Evolutionary conservation across 2,113 vertebrate species (phyloP).

Genomic region (Eolophus roseicapilla): DNA sequence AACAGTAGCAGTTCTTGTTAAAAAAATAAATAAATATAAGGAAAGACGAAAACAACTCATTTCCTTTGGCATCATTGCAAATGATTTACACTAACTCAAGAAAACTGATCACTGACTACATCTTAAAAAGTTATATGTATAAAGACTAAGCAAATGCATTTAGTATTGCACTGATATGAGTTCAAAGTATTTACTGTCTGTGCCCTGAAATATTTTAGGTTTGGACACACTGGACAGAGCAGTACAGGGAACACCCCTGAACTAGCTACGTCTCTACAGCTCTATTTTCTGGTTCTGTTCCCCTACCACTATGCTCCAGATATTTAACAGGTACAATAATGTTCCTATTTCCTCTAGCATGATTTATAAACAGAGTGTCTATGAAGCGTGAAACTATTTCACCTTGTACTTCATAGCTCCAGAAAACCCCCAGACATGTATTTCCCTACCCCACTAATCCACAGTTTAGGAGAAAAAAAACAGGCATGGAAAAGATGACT

Average conservation of each 20-base stretch:
- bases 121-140: conserved; percentile 48
- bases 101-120: conserved; percentile 50
- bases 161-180: conserved; percentile 66
- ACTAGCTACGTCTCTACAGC: not conserved
- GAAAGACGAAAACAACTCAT: conserved; percentile 60
- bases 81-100: conserved; percentile 67
- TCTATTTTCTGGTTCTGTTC: not conserved
- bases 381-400: not conserved
- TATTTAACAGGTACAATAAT: conserved; percentile 52
- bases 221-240: not conserved
- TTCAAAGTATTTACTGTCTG: conserved; percentile 33
- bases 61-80: conserved; percentile 81
- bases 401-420: conserved; percentile 1
- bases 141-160: conserved; percentile 53
- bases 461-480: conserved; percentile 21
- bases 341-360: conserved; percentile 60
- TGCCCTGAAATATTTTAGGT: conserved; percentile 16
- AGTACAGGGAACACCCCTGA: not conserved
- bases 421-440: not conserved
- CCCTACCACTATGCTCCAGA: conserved; percentile 19
- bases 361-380: not conserved
- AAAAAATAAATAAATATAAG: conserved; percentile 64
- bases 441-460: conserved; percentile 23
- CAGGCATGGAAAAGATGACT: conserved; percentile 30
- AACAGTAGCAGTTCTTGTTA: conserved; percentile 42